These are phyloP conservation scores for Mionectes macconnelli DNA, from an alignment of 2,113 vertebrate genomes.

Conservation along the genomic window DNA sequence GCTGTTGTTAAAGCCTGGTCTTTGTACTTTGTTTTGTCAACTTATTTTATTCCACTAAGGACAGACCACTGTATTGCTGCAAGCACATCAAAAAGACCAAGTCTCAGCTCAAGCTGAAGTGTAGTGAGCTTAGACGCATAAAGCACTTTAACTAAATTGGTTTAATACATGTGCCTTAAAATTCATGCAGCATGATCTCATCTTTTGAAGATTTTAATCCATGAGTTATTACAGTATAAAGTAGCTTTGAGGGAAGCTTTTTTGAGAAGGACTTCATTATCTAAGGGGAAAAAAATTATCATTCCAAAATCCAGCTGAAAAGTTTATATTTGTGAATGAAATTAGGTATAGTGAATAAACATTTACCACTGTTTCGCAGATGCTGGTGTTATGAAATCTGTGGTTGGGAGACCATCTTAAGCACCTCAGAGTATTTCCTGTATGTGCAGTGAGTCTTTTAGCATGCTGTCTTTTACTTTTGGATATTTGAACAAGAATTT, in stretches of 20 bases:
- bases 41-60: neutral
- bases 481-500: neutral
- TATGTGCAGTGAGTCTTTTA: neutral
- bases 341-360: neutral
- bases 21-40: neutral
- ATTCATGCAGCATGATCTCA: neutral
- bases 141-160: neutral
- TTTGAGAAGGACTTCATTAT: neutral
- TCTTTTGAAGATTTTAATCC: neutral
- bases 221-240: neutral
- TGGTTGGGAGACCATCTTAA: neutral
- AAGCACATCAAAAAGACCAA: neutral
- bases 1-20: neutral
- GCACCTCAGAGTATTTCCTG: neutral
- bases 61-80: neutral
- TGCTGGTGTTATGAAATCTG: neutral
- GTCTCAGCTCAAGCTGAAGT: neutral
- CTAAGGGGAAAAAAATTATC: neutral
- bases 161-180: neutral
- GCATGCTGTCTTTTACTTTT: neutral
- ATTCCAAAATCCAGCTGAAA: neutral
- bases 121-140: neutral
- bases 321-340: neutral
- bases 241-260: neutral
- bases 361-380: neutral